Evolutionary conservation across 2,888 invertebrate species (phyloP).

Genomic region (Drosophila nigricruria): DNA sequence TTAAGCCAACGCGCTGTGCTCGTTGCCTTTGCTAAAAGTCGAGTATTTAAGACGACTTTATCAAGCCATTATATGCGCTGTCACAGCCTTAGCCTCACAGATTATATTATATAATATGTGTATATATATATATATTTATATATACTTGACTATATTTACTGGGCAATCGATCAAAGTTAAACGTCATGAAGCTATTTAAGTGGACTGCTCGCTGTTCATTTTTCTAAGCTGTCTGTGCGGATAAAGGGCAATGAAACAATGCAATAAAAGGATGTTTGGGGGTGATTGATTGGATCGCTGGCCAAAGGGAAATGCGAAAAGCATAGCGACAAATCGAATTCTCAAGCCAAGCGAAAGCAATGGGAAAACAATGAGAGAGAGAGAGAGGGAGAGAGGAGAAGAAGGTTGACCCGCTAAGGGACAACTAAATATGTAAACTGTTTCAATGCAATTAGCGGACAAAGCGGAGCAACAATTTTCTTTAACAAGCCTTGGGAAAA

Average conservation of each 20-base stretch:
- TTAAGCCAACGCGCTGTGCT: not conserved
- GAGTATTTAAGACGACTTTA: slow-evolving; percentile 5
- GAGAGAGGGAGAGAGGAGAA: not conserved
- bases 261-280: slow-evolving; percentile 28
- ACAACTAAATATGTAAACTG: slow-evolving; percentile 28
- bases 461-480: slow-evolving; percentile 20
- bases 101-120: slow-evolving; percentile 5
- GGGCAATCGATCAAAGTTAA: slow-evolving; percentile 45
- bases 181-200: slow-evolving; percentile 43
- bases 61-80: slow-evolving; percentile 13
- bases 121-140: not conserved
- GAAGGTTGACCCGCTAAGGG: slow-evolving; percentile 1
- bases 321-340: slow-evolving; percentile 23
- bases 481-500: slow-evolving; percentile 24
- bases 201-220: slow-evolving; percentile 26
- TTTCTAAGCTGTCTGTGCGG: slow-evolving; percentile 35
- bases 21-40: not conserved
- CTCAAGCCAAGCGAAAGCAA: slow-evolving; percentile 7
- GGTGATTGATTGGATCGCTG: slow-evolving; percentile 42
- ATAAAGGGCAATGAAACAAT: slow-evolving; percentile 49
- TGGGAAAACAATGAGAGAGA: not conserved
- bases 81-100: slow-evolving; percentile 3
- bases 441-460: slow-evolving; percentile 42
- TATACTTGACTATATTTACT: slow-evolving; percentile 5
- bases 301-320: slow-evolving; percentile 12